Percentiles rank a stretch among this genome's conserved stretches.
Evolutionary conservation across 2,113 vertebrate genomes (phyloP).

Genomic region (Ptyas mucosa): DNA sequence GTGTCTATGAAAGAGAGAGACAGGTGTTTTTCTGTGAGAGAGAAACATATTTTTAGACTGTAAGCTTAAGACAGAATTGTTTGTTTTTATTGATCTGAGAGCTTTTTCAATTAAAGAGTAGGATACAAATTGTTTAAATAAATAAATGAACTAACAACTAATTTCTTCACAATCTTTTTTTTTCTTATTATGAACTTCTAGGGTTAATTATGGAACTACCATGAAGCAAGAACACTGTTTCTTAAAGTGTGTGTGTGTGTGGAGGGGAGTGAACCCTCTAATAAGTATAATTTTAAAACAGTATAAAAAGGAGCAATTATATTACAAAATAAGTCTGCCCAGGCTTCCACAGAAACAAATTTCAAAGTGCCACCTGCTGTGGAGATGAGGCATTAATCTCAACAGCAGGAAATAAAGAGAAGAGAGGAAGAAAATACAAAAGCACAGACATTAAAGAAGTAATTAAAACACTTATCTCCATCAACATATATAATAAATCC

Average conservation of each 20-base stretch:
- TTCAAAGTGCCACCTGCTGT: conserved; percentile 76
- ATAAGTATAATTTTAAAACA: conserved; percentile 56
- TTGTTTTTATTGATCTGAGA: neutral
- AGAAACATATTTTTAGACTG: neutral
- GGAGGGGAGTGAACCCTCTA: conserved; percentile 53
- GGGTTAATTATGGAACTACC: conserved; percentile 44
- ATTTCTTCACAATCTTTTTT: neutral
- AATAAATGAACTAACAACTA: neutral
- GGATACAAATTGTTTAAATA: neutral
- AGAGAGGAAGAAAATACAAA: conserved; percentile 72
- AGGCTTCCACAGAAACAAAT: conserved; percentile 72
- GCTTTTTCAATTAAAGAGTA: neutral
- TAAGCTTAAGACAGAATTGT: neutral
- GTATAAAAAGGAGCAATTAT: conserved; percentile 66
- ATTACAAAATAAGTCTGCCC: conserved; percentile 74
- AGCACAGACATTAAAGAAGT: conserved; percentile 79
- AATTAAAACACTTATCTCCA: conserved; percentile 83
- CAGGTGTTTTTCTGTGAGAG: neutral
- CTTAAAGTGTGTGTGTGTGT: conserved; percentile 36
- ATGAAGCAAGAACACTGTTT: conserved; percentile 45
- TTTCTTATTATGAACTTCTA: conserved; percentile 39
- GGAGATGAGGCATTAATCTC: conserved; percentile 76
- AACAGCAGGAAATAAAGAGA: conserved; percentile 76
- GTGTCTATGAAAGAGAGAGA: neutral
- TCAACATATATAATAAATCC: conserved; percentile 65